These are phyloP conservation scores for Drosophila tripunctata DNA, from an alignment of 2,888 invertebrate genomes.

Conservation along the genomic window DNA sequence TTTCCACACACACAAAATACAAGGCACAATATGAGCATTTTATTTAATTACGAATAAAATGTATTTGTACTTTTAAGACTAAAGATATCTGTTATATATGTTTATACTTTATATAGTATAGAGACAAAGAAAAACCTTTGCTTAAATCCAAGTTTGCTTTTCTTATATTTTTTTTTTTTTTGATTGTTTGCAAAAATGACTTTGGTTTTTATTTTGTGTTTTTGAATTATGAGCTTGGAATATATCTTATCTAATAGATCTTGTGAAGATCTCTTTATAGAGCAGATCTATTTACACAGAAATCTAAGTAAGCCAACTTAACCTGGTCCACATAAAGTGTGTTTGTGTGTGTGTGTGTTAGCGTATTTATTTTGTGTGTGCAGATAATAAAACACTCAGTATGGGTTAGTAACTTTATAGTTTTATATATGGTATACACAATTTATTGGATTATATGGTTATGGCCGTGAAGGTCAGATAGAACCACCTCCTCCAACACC, in stretches of 20 bases:
- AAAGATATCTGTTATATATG: background rate
- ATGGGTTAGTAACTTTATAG: slow-evolving; percentile 61
- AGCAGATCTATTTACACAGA: slow-evolving; percentile 35
- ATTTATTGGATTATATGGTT: slow-evolving; percentile 77
- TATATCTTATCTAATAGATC: slow-evolving; percentile 44
- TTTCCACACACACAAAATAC: slow-evolving; percentile 7
- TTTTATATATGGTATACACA: slow-evolving; percentile 70
- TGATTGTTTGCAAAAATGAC: slow-evolving; percentile 63
- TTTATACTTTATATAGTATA: slow-evolving; percentile 11
- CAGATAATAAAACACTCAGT: slow-evolving; percentile 73
- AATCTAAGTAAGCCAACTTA: slow-evolving; percentile 39
- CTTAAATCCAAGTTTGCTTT: slow-evolving; percentile 3
- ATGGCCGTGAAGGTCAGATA: slow-evolving; percentile 74
- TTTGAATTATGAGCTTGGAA: slow-evolving; percentile 33
- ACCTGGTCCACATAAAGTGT: slow-evolving; percentile 44
- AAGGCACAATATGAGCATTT: slow-evolving; percentile 45
- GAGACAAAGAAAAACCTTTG: slow-evolving; percentile 6
- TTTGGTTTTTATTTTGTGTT: slow-evolving; percentile 19
- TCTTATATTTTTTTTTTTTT: slow-evolving; percentile 4
- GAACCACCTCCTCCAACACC: slow-evolving; percentile 27
- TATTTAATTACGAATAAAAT: slow-evolving; percentile 71
- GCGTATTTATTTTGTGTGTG: slow-evolving; percentile 55
- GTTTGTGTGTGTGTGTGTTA: too few relatives aligned
- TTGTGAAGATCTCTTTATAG: slow-evolving; percentile 34
- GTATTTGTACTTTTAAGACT: slow-evolving; percentile 35